A percentile compares a stretch with the other conserved stretches of the same genome.
Conservation (phyloP, 2,888 invertebrate genomes). For the Ophioninae sp. region DNA sequence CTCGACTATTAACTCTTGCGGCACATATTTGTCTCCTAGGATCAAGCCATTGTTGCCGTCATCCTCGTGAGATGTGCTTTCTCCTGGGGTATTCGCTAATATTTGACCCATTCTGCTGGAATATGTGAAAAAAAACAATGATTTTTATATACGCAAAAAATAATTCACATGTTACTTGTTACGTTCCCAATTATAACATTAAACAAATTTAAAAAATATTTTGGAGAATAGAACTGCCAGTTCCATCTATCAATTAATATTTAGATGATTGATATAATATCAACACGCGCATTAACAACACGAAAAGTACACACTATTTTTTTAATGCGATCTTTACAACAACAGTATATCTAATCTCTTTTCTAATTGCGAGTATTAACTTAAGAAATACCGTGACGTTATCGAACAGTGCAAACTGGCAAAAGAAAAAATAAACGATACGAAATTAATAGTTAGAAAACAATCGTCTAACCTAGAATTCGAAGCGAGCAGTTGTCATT, state of each 20-base stretch:
- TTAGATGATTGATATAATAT: no score
- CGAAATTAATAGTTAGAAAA: slow-evolving; percentile 2
- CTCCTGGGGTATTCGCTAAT: slow-evolving; percentile 11
- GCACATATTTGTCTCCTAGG: slow-evolving; percentile 78
- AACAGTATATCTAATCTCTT: no score
- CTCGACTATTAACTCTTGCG: slow-evolving; percentile 81
- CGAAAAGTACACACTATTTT: no score
- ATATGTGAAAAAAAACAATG: neutral
- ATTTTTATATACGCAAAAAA: neutral
- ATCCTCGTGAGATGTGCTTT: slow-evolving; percentile 57
- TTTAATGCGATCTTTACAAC: no score
- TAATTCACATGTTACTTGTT: neutral
- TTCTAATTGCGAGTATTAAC: no score
- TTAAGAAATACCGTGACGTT: neutral
- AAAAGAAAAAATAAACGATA: neutral
- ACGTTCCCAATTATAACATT: no score
- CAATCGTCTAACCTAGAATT: slow-evolving; percentile 34
- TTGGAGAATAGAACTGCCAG: no score
- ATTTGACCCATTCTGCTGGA: slow-evolving; percentile 57
- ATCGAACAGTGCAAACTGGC: neutral
- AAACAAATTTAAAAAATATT: no score
- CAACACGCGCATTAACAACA: no score
- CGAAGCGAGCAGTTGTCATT: slow-evolving; percentile 1
- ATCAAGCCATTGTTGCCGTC: slow-evolving; percentile 77
- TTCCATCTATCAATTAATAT: no score